A percentile compares a stretch with the other conserved stretches of the same genome.
These are phyloP conservation scores for Psylliodes chrysocephalus DNA, from an alignment of 2,888 invertebrate genomes.

Conservation along the genomic window DNA sequence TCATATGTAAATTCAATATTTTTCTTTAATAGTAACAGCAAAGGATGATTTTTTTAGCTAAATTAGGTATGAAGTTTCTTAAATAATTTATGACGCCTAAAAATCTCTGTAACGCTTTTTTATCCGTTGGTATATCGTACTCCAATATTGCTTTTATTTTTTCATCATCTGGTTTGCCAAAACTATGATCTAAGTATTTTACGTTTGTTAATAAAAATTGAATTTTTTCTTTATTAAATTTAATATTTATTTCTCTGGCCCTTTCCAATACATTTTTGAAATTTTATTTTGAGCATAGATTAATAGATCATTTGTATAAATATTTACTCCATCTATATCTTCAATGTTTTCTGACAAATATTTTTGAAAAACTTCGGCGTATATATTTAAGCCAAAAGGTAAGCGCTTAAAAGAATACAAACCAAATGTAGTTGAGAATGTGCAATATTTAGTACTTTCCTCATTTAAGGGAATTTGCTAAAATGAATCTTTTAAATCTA, in stretches of 20 bases:
- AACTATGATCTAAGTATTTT: conserved; percentile 18
- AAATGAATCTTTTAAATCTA: conserved; percentile 19
- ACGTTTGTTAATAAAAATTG: conserved; percentile 7
- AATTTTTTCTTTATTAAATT: conserved; percentile 19
- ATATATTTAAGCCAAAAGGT: conserved; percentile 15
- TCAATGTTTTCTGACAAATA: conserved; percentile 5
- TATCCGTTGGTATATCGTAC: conserved; percentile 17
- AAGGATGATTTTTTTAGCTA: neutral
- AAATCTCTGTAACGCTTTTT: conserved; percentile 13
- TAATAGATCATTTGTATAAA: conserved; percentile 23
- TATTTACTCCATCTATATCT: conserved; percentile 13
- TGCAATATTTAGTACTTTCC: too few relatives aligned
- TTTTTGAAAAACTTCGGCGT: conserved; percentile 13
- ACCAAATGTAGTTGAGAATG: neutral
- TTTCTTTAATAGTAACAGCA: neutral
- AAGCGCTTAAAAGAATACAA: neutral
- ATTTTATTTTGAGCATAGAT: conserved; percentile 15
- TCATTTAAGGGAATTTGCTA: conserved; percentile 1
- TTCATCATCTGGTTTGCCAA: conserved; percentile 10
- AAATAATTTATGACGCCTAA: too few relatives aligned
- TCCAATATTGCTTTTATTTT: conserved; percentile 13
- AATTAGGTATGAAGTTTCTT: too few relatives aligned
- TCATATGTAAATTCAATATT: neutral
- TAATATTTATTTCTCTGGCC: conserved; percentile 16
- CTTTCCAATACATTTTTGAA: conserved; percentile 17